Conservation (phyloP, 2,888 invertebrate species). For the Pammene aurita region DNA sequence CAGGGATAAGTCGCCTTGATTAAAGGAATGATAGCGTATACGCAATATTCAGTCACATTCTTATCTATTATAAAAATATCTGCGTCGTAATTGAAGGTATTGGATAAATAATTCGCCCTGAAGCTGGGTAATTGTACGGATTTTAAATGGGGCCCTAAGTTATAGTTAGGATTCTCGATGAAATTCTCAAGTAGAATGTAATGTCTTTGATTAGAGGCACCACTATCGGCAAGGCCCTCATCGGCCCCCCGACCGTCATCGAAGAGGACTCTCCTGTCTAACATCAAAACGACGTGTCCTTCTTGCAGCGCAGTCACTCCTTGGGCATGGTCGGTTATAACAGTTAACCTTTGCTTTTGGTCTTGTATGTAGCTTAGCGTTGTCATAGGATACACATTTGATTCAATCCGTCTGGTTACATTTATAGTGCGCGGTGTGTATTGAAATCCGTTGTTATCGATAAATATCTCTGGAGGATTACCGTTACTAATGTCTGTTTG, state of each 20-base stretch:
- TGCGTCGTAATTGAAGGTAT: conserved; percentile 58
- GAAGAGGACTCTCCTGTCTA: conserved; percentile 94
- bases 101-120: conserved; percentile 60
- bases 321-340: conserved; percentile 94
- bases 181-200: conserved; percentile 69
- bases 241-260: conserved; percentile 97
- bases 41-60: conserved; percentile 54
- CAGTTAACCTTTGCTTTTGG: conserved; percentile 85
- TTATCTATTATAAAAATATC: conserved; percentile 66
- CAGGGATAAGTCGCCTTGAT: conserved; percentile 70
- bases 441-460: conserved; percentile 96
- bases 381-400: conserved; percentile 97
- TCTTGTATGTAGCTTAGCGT: conserved; percentile 94
- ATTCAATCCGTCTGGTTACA: conserved; percentile 92
- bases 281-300: conserved; percentile 95
- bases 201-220: conserved; percentile 81
- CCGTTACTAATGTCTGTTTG: conserved; percentile 92
- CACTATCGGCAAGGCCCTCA: conserved; percentile 96
- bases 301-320: conserved; percentile 94
- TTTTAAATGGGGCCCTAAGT: conserved; percentile 36
- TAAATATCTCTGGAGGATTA: conserved; percentile 90
- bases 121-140: conserved; percentile 63
- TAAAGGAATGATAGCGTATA: conserved; percentile 66
- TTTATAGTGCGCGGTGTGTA: conserved; percentile 90
- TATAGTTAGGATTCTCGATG: conserved; percentile 41